Conservation (phyloP, 2,797 vertebrate genomes). For the Adrianichthys oophorus region DNA sequence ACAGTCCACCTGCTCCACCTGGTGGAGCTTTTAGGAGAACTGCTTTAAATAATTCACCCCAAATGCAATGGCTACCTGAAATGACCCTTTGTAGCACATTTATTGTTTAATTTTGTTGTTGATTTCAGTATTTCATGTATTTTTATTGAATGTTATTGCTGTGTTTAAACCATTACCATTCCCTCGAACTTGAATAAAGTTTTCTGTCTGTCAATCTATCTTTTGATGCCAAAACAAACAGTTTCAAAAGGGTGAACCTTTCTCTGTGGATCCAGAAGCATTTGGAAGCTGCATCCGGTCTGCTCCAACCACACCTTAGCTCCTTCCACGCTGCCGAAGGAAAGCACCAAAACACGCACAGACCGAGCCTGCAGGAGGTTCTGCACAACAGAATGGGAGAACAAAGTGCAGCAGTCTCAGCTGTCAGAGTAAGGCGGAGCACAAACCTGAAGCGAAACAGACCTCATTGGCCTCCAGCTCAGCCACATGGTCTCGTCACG, state of each 20-base stretch:
- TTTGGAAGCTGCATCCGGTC: slow-evolving; percentile 65
- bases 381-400: slow-evolving; percentile 30
- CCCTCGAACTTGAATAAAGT: no score
- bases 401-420: background rate
- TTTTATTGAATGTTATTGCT: no score
- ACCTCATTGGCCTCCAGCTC: slow-evolving; percentile 72
- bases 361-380: slow-evolving; percentile 68
- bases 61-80: no score
- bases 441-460: background rate
- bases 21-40: no score
- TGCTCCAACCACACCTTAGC: slow-evolving; percentile 72
- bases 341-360: slow-evolving; percentile 68
- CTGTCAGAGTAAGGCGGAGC: background rate
- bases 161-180: no score
- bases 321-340: slow-evolving; percentile 66
- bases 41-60: no score
- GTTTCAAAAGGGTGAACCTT: slow-evolving; percentile 42
- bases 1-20: no score
- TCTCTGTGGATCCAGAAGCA: slow-evolving; percentile 74
- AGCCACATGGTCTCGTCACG: slow-evolving; percentile 79
- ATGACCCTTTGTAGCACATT: no score
- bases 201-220: no score
- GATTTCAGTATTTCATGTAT: no score
- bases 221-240: no score
- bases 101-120: no score